Evolutionary conservation across 2,797 vertebrate genomes (phyloP), one percentile per base, ranked within the genome.

Genomic region (Melanitta fusca): DNA sequence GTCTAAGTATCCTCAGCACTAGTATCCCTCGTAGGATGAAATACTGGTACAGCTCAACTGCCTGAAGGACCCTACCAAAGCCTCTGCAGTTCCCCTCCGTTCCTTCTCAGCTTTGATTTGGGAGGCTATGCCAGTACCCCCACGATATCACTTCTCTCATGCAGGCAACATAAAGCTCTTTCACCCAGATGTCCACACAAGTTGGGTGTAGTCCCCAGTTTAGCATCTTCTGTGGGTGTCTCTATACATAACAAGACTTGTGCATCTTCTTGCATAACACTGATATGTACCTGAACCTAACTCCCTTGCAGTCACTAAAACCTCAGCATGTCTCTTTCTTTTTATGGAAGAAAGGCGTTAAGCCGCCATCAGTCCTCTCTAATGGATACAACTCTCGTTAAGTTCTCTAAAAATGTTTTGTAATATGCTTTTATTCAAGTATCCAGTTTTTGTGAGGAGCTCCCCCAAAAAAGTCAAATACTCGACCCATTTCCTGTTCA

Each of bases 181-280:
- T 73, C 79, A 30, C 21, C n/a, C 39, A 27, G 53, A 15, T 34
- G 27, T 41, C n/a, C 54, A 64, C 38, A 36, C 24, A 56, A 75
- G 27, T n/a, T 32, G 30, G 3, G 6, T 19, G 25, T 57, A 91
- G 22, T 19, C 30, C 45, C 30, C 39, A 41, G 36, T 18, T 9
- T 12, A 34, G 14, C 13, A 54, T 39, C 54, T 71, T 56, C 77
- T 28, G 5, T 12, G 16, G 53, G 10, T 21, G 21, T 34, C 36
- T 36, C 72, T 28, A 49, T 3, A 6, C 20, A 24, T 4, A 43
- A 0, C 1, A n/a, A 6, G 11, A 22, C 8, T 71, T 13, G 32
- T 34, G 19, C 47, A 24, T 36, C 19, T 25, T 49, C 45, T n/a
- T 51, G 56, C 11, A 8, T 8, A 49, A 30, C 10, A 10, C 28